Percentiles rank a stretch among this genome's conserved stretches.
Conservation (phyloP, 2,113 vertebrate genomes). For the Colius striatus region DNA sequence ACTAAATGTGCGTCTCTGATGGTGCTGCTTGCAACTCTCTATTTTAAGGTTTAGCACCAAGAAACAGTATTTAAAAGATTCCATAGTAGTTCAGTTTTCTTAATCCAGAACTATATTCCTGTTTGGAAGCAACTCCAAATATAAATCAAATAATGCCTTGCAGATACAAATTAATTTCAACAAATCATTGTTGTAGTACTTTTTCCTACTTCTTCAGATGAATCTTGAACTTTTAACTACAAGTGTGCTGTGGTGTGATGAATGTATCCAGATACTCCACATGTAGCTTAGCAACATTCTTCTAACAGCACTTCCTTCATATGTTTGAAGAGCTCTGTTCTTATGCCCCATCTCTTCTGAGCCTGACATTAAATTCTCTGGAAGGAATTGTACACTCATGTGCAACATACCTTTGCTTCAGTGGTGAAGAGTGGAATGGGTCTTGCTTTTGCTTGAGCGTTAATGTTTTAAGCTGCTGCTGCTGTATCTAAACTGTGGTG, state of each 20-base stretch:
- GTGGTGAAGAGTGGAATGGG: background rate
- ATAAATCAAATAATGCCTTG: background rate
- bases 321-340: background rate
- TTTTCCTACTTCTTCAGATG: background rate
- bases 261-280: background rate
- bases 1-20: background rate
- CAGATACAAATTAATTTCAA: background rate
- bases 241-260: background rate
- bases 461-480: background rate
- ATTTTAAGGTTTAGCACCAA: background rate
- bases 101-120: background rate
- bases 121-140: background rate
- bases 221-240: background rate
- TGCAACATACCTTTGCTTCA: background rate
- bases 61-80: background rate
- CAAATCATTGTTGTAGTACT: background rate
- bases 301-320: background rate
- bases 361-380: background rate
- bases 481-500: background rate
- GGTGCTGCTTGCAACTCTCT: background rate
- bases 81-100: background rate
- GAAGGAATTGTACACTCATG: background rate
- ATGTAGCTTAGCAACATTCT: background rate
- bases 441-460: background rate
- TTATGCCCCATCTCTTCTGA: background rate